A percentile compares a stretch with the other conserved stretches of the same genome.
These are phyloP conservation scores for Synanceia verrucosa DNA, from an alignment of 2,797 vertebrate genomes.

Conservation along the genomic window DNA sequence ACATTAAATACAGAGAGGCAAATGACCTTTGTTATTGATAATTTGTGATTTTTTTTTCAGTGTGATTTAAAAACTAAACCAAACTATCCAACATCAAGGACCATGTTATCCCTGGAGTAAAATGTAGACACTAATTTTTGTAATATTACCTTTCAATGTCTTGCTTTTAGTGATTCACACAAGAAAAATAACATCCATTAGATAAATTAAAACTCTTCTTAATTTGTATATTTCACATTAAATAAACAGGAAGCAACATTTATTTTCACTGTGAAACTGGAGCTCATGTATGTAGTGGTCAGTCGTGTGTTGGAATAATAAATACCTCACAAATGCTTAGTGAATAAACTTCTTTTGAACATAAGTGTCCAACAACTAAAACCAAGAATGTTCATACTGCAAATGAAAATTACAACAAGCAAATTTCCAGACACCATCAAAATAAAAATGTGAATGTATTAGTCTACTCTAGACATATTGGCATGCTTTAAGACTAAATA, in stretches of 20 bases:
- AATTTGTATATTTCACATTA: background rate
- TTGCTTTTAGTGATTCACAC: background rate
- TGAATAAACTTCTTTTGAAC: too few relatives aligned
- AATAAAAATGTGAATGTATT: too few relatives aligned
- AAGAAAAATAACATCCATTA: background rate
- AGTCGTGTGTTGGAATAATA: background rate
- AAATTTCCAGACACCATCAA: background rate
- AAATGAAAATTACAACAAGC: background rate
- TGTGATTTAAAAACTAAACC: constrained; percentile 4
- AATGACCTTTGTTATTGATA: background rate
- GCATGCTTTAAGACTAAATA: background rate
- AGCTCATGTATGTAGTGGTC: too few relatives aligned
- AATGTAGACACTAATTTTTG: constrained; percentile 39
- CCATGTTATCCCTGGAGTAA: constrained; percentile 15
- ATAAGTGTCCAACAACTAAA: background rate
- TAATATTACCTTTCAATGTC: constrained; percentile 10
- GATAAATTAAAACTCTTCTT: background rate
- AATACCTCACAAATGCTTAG: background rate
- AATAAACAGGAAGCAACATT: background rate
- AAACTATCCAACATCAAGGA: background rate
- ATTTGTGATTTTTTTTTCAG: background rate
- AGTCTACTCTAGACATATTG: background rate
- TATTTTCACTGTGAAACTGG: background rate
- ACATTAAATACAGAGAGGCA: background rate
- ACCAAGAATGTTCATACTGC: background rate